Conservation (phyloP, 2,113 vertebrate species). For the Pelmatolapia mariae region DNA sequence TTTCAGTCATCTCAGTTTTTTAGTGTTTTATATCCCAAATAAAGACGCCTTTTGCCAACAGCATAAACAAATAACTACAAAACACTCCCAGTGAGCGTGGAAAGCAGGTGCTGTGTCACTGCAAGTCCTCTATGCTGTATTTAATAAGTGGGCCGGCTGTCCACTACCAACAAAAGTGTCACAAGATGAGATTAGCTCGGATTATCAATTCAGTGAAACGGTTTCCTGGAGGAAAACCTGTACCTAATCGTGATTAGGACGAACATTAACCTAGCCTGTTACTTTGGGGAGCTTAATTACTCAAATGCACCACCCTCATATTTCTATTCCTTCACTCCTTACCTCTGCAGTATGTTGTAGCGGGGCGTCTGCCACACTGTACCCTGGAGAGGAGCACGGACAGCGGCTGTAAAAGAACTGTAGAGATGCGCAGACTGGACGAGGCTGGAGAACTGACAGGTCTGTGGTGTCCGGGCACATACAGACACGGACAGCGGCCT, state of each 20-base stretch:
- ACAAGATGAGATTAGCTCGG: neutral
- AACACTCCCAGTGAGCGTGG: neutral
- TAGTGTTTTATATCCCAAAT: neutral
- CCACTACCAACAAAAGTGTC: neutral
- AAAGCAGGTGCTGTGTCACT: neutral
- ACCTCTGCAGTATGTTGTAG: constrained; percentile 60
- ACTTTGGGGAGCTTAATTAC: neutral
- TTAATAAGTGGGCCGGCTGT: neutral
- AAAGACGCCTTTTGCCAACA: neutral
- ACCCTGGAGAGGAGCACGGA: constrained; percentile 1
- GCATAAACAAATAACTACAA: neutral
- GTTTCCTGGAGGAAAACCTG: neutral
- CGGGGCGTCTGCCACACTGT: neutral
- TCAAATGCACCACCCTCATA: neutral
- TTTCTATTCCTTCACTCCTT: neutral
- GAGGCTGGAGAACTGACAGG: constrained; percentile 35
- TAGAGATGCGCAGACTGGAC: neutral
- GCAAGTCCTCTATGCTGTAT: neutral
- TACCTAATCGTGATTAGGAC: neutral
- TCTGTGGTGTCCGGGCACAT: neutral
- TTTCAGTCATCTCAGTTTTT: neutral
- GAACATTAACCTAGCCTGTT: neutral
- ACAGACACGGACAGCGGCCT: constrained; percentile 49
- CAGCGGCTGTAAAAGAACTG: neutral
- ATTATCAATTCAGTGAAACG: neutral